Percentiles rank a stretch among this genome's conserved stretches.
phyloP scores from a whole-genome alignment of 2,797 vertebrate genomes.

The Peromyscus nudipes region DNA sequence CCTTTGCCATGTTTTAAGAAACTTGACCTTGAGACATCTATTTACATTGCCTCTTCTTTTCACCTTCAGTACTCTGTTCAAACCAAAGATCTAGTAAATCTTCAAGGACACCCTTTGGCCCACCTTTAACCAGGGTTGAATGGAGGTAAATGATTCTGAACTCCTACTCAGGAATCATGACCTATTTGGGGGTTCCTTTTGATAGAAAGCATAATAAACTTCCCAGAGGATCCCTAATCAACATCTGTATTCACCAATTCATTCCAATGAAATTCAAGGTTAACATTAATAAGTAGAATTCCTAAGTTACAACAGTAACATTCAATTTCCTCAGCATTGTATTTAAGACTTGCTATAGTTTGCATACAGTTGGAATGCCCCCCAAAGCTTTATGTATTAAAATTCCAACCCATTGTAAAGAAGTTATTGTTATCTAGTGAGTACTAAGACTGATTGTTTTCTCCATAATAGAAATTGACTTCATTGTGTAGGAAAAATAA shows the following conservation, averaged over 20 bases:
- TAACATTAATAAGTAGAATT: neutral
- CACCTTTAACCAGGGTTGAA: neutral
- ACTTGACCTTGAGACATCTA: neutral
- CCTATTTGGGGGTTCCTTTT: neutral
- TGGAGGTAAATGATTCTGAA: neutral
- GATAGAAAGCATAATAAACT: neutral
- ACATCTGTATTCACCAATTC: neutral
- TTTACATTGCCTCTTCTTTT: neutral
- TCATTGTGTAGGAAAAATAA: slow-evolving; percentile 29
- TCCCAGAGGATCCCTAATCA: neutral
- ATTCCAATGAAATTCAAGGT: neutral
- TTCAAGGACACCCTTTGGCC: neutral
- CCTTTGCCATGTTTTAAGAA: neutral
- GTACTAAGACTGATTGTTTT: neutral
- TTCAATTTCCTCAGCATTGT: neutral
- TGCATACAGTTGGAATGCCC: neutral
- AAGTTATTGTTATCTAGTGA: neutral
- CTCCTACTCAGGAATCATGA: neutral
- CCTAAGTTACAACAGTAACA: neutral
- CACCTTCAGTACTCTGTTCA: neutral
- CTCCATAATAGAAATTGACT: neutral
- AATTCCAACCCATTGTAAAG: neutral
- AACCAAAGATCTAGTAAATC: neutral
- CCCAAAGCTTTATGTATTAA: neutral
- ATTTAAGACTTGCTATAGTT: slow-evolving; percentile 1